Evolutionary conservation across 2,797 vertebrate genomes (phyloP).

Genomic region (Cyprinodon diabolis): DNA sequence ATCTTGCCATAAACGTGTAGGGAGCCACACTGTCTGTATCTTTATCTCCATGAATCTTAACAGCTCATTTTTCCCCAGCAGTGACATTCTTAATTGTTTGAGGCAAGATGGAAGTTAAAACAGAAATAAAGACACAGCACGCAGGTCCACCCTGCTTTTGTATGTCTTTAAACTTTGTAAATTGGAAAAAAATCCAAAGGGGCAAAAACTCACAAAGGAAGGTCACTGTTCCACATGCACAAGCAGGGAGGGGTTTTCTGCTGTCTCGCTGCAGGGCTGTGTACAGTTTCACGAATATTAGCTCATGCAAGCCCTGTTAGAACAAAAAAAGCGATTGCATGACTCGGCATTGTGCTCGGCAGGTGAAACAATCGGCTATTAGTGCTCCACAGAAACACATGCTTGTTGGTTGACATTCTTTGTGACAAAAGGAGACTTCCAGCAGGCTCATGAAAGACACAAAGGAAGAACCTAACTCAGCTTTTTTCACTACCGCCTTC

Average conservation of each 20-base stretch:
- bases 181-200: constrained; percentile 56
- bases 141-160: constrained; percentile 57
- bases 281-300: constrained; percentile 10
- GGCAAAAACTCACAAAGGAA: constrained; percentile 64
- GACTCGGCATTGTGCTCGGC: not conserved
- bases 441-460: constrained; percentile 1
- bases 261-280: constrained; percentile 15
- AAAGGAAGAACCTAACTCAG: constrained; percentile 11
- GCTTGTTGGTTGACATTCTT: not conserved
- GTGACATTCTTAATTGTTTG: constrained; percentile 44
- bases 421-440: not conserved
- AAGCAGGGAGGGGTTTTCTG: constrained; percentile 52
- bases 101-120: constrained; percentile 41
- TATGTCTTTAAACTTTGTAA: constrained; percentile 56
- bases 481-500: constrained; percentile 10
- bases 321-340: not conserved
- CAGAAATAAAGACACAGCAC: constrained; percentile 38
- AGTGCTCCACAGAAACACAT: not conserved
- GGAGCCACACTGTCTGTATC: constrained; percentile 5
- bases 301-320: not conserved
- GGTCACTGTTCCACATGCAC: constrained; percentile 55
- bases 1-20: constrained; percentile 10
- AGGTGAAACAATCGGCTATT: constrained; percentile 9
- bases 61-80: constrained; percentile 10
- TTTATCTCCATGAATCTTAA: constrained; percentile 36